Evolutionary conservation across 2,113 vertebrate species (phyloP).

Genomic region (Eulemur macaco): DNA sequence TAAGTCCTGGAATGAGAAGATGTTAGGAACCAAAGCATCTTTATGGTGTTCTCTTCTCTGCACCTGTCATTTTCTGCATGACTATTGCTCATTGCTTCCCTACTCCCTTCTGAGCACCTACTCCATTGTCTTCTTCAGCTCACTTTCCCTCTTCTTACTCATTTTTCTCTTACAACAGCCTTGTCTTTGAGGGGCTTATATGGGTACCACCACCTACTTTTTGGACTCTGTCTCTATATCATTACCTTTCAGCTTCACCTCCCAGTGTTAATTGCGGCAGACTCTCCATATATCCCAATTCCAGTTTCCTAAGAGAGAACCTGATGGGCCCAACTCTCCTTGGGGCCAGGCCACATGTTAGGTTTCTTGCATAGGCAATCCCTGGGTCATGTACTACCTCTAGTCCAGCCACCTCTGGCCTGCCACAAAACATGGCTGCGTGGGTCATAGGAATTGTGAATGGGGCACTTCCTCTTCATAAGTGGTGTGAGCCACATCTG

Average conservation of each 20-base stretch:
- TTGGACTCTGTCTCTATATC: not conserved
- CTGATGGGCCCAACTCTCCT: not conserved
- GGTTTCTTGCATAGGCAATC: not conserved
- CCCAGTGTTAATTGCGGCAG: not conserved
- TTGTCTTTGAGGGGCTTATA: not conserved
- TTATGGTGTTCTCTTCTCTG: not conserved
- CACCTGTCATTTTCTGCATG: not conserved
- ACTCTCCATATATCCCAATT: not conserved
- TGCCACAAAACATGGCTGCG: not conserved
- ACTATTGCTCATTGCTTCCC: not conserved
- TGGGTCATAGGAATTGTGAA: not conserved
- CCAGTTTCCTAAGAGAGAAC: not conserved
- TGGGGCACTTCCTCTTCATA: not conserved
- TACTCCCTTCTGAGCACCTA: not conserved
- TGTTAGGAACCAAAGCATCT: not conserved
- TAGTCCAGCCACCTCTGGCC: not conserved
- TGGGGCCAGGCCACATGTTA: not conserved
- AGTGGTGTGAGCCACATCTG: not conserved
- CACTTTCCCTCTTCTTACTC: not conserved
- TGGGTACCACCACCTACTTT: not conserved
- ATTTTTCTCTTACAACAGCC: not conserved
- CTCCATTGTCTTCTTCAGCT: constrained; percentile 1
- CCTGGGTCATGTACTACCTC: not conserved
- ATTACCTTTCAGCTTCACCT: not conserved
- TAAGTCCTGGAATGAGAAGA: not conserved